These are phyloP conservation scores for Pasiphila rectangulata DNA, from an alignment of 2,888 invertebrate species.

Conservation along the genomic window DNA sequence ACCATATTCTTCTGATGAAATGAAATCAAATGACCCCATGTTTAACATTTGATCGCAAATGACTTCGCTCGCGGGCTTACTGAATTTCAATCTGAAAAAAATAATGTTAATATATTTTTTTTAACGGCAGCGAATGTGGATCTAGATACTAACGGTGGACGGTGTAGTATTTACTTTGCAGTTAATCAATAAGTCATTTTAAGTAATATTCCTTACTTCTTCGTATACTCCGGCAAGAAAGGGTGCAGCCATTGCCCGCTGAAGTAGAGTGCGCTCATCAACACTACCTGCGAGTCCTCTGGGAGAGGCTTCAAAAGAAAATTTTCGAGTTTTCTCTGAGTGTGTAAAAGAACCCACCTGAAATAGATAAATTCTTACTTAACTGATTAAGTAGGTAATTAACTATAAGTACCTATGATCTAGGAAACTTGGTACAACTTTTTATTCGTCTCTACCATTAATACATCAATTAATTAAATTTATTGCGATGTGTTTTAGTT, in stretches of 20 bases:
- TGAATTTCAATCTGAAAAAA: conserved; percentile 76
- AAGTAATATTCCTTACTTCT: no score
- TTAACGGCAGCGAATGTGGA: no score
- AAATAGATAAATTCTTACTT: conserved; percentile 29
- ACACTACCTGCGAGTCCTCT: conserved; percentile 79
- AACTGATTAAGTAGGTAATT: no score
- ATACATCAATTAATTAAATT: no score
- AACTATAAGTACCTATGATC: no score
- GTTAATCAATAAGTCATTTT: no score
- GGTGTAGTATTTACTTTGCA: no score
- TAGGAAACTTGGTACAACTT: no score
- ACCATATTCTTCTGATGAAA: conserved; percentile 53
- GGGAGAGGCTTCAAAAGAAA: conserved; percentile 80
- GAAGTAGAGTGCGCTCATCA: conserved; percentile 86
- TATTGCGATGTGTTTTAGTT: no score
- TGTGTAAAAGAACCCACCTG: conserved; percentile 83
- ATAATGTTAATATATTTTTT: no score
- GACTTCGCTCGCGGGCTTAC: conserved; percentile 53
- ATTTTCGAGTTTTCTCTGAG: conserved; percentile 81
- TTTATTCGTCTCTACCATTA: no score
- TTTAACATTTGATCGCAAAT: conserved; percentile 85
- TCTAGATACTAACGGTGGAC: no score
- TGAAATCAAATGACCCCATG: conserved; percentile 54
- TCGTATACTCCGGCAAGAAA: conserved; percentile 80
- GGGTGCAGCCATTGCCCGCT: conserved; percentile 85